Evolutionary conservation across 1,140 invertebrate genomes (phyloP).

Genomic region (Diprion similis): DNA sequence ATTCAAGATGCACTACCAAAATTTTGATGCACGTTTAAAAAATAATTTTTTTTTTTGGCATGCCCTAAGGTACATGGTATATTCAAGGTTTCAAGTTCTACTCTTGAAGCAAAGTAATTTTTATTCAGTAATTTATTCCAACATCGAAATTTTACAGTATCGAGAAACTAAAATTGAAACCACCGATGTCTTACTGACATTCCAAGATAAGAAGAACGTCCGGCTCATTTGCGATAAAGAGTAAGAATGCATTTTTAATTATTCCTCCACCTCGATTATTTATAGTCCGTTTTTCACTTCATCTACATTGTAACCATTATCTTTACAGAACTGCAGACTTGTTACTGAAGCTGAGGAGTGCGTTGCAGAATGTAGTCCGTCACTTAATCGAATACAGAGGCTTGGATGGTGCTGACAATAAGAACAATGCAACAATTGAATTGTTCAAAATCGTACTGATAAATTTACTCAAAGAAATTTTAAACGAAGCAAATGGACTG

Average conservation of each 20-base stretch:
- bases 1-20: no score
- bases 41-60: no score
- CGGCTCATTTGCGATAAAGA: constrained; percentile 50
- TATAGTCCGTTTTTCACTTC: constrained; percentile 15
- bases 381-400: constrained; percentile 61
- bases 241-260: constrained; percentile 44
- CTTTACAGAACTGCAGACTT: constrained; percentile 55
- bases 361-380: constrained; percentile 61
- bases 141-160: constrained; percentile 23
- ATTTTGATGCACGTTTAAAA: no score
- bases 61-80: no score
- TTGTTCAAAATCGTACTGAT: constrained; percentile 37
- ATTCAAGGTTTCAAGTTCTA: no score
- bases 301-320: constrained; percentile 26
- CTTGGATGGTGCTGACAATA: background rate
- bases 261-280: constrained; percentile 16
- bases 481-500: constrained; percentile 24
- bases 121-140: no score
- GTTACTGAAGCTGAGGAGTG: constrained; percentile 57
- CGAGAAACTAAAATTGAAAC: constrained; percentile 30
- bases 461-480: constrained; percentile 31
- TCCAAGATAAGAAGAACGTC: constrained; percentile 48
- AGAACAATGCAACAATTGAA: constrained; percentile 24
- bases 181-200: constrained; percentile 38
- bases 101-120: no score